These are phyloP conservation scores for Tenualosa thibaudeaui DNA, from an alignment of 2,797 vertebrate genomes.

Conservation along the genomic window DNA sequence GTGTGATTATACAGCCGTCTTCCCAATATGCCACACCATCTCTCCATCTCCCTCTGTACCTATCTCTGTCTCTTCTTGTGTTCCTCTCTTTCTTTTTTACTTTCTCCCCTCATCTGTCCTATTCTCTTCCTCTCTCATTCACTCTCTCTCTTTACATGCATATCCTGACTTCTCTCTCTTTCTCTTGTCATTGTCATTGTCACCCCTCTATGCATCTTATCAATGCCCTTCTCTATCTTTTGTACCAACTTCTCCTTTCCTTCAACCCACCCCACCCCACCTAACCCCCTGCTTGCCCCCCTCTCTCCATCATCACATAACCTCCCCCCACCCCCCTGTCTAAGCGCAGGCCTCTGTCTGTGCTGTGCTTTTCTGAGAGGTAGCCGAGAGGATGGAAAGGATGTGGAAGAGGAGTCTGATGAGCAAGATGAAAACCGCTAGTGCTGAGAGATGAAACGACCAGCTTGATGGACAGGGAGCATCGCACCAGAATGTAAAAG, in stretches of 20 bases:
- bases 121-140: not conserved
- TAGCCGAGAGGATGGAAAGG: slow-evolving; percentile 10
- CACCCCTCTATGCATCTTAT: not conserved
- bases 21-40: slow-evolving; percentile 31
- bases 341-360: slow-evolving; percentile 20
- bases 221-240: not conserved
- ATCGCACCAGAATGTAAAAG: slow-evolving; percentile 17
- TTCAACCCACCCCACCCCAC: not conserved
- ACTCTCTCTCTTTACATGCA: not conserved
- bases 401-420: not conserved
- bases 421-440: slow-evolving; percentile 14
- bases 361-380: not conserved
- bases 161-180: not conserved
- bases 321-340: slow-evolving; percentile 51
- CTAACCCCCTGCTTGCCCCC: slow-evolving; percentile 44
- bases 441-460: slow-evolving; percentile 9
- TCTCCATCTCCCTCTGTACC: not conserved
- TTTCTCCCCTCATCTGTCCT: not conserved
- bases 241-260: not conserved
- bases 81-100: slow-evolving; percentile 1
- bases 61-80: not conserved
- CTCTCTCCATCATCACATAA: not conserved
- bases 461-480: not conserved
- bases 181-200: not conserved
- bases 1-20: slow-evolving; percentile 62